Evolutionary conservation across 2,888 invertebrate species (phyloP).

Genomic region (Dicycla oo): DNA sequence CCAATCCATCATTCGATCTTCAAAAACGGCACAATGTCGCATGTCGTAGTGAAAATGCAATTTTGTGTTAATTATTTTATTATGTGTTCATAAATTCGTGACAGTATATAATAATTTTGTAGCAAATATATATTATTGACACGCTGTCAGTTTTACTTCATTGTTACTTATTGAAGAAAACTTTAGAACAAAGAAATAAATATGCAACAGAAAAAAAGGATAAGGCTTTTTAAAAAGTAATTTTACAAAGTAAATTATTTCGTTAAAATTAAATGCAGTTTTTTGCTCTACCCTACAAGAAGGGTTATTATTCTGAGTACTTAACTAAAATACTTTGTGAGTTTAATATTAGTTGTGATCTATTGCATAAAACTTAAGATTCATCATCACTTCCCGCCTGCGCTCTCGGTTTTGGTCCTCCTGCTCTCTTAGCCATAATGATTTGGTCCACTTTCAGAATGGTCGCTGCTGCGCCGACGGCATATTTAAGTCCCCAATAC

Average conservation of each 20-base stretch:
- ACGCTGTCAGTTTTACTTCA: conserved; percentile 20
- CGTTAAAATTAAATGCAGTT: conserved; percentile 55
- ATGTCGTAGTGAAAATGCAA: conserved; percentile 2
- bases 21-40: too few relatives aligned
- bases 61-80: conserved; percentile 40
- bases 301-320: conserved; percentile 34
- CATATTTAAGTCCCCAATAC: conserved; percentile 98
- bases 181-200: conserved; percentile 30
- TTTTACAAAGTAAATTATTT: conserved; percentile 20
- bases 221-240: not conserved
- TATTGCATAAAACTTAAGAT: conserved; percentile 81
- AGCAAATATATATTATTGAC: conserved; percentile 22
- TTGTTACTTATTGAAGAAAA: conserved; percentile 10
- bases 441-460: conserved; percentile 99
- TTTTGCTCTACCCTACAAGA: conserved; percentile 22
- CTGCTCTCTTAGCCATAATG: conserved; percentile 99
- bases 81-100: conserved; percentile 26
- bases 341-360: conserved; percentile 50
- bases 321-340: conserved; percentile 68
- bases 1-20: too few relatives aligned
- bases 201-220: conserved; percentile 17
- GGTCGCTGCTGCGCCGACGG: conserved; percentile 97
- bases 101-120: conserved; percentile 2
- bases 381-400: conserved; percentile 94
- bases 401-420: conserved; percentile 96